Evolutionary conservation across 2,113 vertebrate genomes (phyloP).

Genomic region (Ammodytes marinus): DNA sequence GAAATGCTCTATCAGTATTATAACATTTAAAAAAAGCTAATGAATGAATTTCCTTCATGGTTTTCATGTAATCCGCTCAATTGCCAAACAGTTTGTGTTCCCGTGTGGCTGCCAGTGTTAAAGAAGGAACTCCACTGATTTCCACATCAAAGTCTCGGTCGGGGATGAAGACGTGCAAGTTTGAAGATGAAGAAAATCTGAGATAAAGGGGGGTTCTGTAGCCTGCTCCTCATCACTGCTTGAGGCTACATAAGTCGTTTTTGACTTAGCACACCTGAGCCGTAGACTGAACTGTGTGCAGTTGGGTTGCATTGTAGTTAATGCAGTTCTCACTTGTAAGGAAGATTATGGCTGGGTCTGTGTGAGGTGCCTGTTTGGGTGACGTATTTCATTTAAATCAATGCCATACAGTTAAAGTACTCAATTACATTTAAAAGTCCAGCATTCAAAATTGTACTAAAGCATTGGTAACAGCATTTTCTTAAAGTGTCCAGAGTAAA

Average conservation of each 20-base stretch:
- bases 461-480: too few relatives aligned
- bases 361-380: background rate
- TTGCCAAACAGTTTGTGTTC: background rate
- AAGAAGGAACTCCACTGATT: background rate
- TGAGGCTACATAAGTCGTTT: background rate
- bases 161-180: background rate
- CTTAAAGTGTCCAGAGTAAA: too few relatives aligned
- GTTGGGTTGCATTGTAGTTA: background rate
- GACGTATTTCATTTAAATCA: background rate
- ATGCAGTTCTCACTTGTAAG: background rate
- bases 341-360: background rate
- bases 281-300: background rate
- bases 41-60: background rate
- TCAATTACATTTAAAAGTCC: too few relatives aligned
- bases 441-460: too few relatives aligned
- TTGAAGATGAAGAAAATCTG: background rate
- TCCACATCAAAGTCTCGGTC: background rate
- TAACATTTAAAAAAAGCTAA: background rate
- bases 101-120: background rate
- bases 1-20: slow-evolving; percentile 7
- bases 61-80: background rate
- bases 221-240: background rate
- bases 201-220: background rate
- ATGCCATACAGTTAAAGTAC: too few relatives aligned
- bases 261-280: background rate